Base-by-base conservation (phyloP, 2,888 invertebrate genomes). In the Caenorhabditis becei region DNA sequence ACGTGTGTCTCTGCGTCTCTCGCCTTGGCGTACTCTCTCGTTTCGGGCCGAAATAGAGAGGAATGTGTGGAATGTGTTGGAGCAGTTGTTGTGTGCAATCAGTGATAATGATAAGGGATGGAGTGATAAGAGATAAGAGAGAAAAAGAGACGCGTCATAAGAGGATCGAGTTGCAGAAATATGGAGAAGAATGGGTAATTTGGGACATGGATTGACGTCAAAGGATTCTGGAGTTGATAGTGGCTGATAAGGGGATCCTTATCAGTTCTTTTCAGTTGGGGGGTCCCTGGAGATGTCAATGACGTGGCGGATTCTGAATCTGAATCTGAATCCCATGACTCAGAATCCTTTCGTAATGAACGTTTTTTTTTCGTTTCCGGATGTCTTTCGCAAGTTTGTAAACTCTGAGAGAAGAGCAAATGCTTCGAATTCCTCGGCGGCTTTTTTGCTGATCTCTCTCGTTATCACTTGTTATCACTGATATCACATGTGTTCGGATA, bases 361-460 rank as follows among this genome's bases (percentile, higher is more conserved):
- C 53, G n/a, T 53, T 35, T 65, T 56, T 56, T 63, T n/a, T 47
- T n/a, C 28, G 63, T 63, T 72, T 72, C 72, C 72, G 62, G 62
- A 32, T 47, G 63, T 62, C 62, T 8, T 72, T 63, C 44, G 35
- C 63, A 56, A 47, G 72, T 72, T 63, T 72, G 56, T 63, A 63
- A 71, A 71, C 71, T 71, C 62, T 53, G 54, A 61, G 35, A 70
- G n/a, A 49, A 37, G 44, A 61, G 47, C 26, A 54, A 63, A 72
- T 72, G 56, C 47, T 63, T 72, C 72, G 20, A 63, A 72, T 72
- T 72, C 72, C 72, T 53, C 56, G 49, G 20, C 20, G 49, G 20
- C 20, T 49, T 49, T 49, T 49, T 49, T 49, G 49, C 49, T 49
- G 18, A 4, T 5, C 4, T 3, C 5, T n/a, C 49, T 18, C 5